phyloP scores from a whole-genome alignment of 2,113 vertebrate genomes.

The Bos taurus region DNA sequence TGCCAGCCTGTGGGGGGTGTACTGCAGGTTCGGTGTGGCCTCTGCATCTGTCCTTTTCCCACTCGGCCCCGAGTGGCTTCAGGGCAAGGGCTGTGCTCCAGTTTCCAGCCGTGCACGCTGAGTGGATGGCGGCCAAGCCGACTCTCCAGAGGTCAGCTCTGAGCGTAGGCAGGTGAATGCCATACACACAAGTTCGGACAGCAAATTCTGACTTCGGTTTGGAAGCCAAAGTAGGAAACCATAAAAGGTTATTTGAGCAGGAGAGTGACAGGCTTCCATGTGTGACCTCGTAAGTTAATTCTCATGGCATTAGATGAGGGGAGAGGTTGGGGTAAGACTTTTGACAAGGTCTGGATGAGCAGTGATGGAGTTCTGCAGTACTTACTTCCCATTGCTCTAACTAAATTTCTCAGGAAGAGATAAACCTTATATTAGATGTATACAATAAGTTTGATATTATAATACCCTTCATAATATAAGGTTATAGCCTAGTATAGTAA shows the following conservation, averaged over 20 bases:
- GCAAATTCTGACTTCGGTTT: background rate
- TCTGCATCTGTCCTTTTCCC: background rate
- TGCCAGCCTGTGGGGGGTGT: background rate
- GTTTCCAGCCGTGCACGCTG: fast-evolving
- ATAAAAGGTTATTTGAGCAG: background rate
- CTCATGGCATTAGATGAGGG: background rate
- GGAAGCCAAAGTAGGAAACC: background rate
- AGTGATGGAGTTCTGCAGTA: background rate
- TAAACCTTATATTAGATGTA: background rate
- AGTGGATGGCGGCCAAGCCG: background rate
- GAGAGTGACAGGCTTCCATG: background rate
- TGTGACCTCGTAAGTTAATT: background rate
- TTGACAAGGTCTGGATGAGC: background rate
- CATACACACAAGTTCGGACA: background rate
- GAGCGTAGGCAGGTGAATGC: background rate
- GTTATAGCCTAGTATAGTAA: background rate
- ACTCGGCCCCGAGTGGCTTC: background rate
- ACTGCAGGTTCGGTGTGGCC: background rate
- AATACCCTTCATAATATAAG: background rate
- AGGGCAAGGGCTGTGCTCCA: background rate
- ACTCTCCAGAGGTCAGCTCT: background rate
- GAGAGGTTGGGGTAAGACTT: background rate
- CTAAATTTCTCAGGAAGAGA: background rate
- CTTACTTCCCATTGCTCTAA: background rate
- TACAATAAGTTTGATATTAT: background rate